Evolutionary conservation across 2,888 invertebrate genomes (phyloP), one percentile per base, ranked within the genome.

Genomic region (Icerya purchasi): DNA sequence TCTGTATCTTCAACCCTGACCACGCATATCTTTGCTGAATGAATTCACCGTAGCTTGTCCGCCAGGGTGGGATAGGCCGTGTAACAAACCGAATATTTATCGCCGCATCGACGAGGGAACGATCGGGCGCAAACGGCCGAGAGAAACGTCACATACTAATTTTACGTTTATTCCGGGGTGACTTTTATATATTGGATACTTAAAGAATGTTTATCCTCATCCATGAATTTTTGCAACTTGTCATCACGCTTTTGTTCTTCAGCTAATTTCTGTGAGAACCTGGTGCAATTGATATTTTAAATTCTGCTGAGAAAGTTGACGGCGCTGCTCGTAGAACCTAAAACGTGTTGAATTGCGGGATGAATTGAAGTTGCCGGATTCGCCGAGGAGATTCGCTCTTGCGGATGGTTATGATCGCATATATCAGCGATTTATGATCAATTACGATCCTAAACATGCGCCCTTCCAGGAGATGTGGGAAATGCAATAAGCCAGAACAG

Each of bases 1-100:
- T n/a, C n/a, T n/a, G n/a, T n/a, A n/a, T n/a, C n/a, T 68, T 66
- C 0, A 73, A 66, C 1, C 65, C 65, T 1, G 70, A 70, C 72
- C 72, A 72, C 0, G 72, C 68, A 53, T 66, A 72, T 0, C 69
- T 65, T 23, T 69, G 53, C 0, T 68, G 55, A 0, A 72, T 64
- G 1, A 72, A 49, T n/a, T 65, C 1, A 59, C 58, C 1, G 68
- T 68, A 0, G 65, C 64, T 2, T 64, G 63, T 0, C 62, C 59
- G 0, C 67, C 67, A 3, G 66, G 66, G 58, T 68, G 69, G 3
- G 65, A 62, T 1, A 68, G 58, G 1, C 61, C 56, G 61, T 70
- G 69, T 0, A 68, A 2, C 0, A 56, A 3, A 22, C 67, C 50
- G 49, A 64, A 65, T 1, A 61, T 22, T 58, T 18, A 1, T 18